phyloP scores from a whole-genome alignment of 2,113 vertebrate genomes.

The Morone saxatilis region DNA sequence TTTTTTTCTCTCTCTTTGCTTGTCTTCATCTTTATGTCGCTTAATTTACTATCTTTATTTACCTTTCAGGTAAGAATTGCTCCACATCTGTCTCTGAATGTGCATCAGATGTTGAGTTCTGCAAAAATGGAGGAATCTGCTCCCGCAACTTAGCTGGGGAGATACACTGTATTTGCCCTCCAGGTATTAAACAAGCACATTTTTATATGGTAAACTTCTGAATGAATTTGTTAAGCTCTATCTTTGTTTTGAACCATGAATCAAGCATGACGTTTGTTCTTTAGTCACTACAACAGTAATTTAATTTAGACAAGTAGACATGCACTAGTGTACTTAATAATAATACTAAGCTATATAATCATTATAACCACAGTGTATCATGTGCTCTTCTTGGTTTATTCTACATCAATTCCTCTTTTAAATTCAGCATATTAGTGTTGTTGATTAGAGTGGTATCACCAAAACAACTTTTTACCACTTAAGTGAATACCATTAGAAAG shows the following conservation, averaged over 20 bases:
- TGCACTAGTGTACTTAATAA: background rate
- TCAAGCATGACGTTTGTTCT: background rate
- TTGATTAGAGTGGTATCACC: constrained; percentile 42
- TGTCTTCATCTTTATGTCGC: constrained; percentile 17
- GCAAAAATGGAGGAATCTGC: constrained; percentile 84
- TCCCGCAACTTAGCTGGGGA: constrained; percentile 60
- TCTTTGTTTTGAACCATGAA: constrained; percentile 7
- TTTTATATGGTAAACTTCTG: background rate
- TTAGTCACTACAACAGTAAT: background rate
- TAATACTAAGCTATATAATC: constrained; percentile 6
- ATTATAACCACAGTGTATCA: constrained; percentile 1
- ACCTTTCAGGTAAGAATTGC: constrained; percentile 87
- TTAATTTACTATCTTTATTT: constrained; percentile 54
- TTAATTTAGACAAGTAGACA: background rate
- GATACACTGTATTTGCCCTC: constrained; percentile 78
- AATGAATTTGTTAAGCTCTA: background rate
- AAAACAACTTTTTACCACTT: constrained; percentile 18
- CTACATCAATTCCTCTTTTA: constrained; percentile 14
- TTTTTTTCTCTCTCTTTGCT: background rate
- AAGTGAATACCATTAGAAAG: constrained; percentile 42
- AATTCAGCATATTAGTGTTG: constrained; percentile 36
- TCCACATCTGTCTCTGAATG: constrained; percentile 81
- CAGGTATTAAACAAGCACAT: constrained; percentile 73
- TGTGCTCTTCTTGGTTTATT: constrained; percentile 20
- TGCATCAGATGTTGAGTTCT: constrained; percentile 71